Percentiles rank a stretch among this genome's conserved stretches.
phyloP scores from a whole-genome alignment of 1,140 invertebrate genomes.

The Drosophila sucinea region DNA sequence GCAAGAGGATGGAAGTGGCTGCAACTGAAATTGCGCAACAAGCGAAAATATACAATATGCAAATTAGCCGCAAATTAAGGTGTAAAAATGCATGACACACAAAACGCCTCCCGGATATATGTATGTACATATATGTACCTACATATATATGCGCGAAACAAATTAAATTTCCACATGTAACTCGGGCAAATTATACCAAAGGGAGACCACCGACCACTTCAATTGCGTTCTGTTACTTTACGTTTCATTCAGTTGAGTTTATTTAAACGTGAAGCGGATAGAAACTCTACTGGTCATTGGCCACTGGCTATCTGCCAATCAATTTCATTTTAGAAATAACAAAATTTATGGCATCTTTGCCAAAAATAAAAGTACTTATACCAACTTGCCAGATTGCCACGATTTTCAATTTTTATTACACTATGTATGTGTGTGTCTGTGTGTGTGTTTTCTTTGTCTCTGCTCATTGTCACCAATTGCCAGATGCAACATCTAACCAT shows the following conservation, averaged over 20 bases:
- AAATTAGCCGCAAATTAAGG: slow-evolving; percentile 79
- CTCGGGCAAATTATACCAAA: slow-evolving; percentile 56
- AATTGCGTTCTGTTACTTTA: slow-evolving; percentile 1
- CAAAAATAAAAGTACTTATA: slow-evolving; percentile 56
- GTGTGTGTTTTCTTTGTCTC: slow-evolving; percentile 10
- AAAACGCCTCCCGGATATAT: slow-evolving; percentile 68
- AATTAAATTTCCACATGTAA: slow-evolving; percentile 63
- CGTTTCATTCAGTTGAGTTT: slow-evolving; percentile 15
- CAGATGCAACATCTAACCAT: slow-evolving; percentile 40
- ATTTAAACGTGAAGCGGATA: slow-evolving; percentile 16
- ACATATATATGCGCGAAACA: slow-evolving; percentile 54
- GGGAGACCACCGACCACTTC: slow-evolving; percentile 23
- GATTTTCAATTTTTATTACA: slow-evolving; percentile 60
- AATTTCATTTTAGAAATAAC: slow-evolving; percentile 53
- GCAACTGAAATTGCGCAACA: slow-evolving; percentile 70
- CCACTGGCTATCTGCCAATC: slow-evolving; percentile 61
- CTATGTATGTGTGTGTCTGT: slow-evolving; percentile 32
- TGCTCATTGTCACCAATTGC: slow-evolving; percentile 39
- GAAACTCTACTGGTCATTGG: slow-evolving; percentile 17
- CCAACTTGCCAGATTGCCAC: slow-evolving; percentile 66
- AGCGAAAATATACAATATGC: slow-evolving; percentile 73
- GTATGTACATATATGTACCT: background rate
- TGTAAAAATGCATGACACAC: slow-evolving; percentile 80
- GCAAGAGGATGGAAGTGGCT: slow-evolving; percentile 22
- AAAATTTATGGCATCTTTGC: slow-evolving; percentile 63